Percentiles rank a stretch among this genome's conserved stretches.
phyloP scores from a whole-genome alignment of 1,140 invertebrate species.

The Pantala flavescens region DNA sequence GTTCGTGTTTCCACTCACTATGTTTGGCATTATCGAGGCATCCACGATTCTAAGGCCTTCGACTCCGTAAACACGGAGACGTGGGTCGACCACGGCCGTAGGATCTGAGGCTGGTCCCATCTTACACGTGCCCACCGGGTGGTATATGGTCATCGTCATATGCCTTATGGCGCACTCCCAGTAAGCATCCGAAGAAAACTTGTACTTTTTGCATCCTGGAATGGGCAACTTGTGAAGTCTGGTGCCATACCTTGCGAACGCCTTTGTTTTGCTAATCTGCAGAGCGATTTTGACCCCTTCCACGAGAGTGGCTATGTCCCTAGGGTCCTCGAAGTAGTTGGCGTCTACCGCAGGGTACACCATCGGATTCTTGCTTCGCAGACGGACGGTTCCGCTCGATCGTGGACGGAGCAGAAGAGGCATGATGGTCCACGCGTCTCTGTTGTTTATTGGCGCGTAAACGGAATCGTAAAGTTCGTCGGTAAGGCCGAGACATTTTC shows the following conservation, averaged over 20 bases:
- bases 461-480: constrained; percentile 68
- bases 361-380: constrained; percentile 69
- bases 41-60: constrained; percentile 71
- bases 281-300: constrained; percentile 60
- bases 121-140: constrained; percentile 50
- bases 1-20: constrained; percentile 67
- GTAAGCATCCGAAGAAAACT: constrained; percentile 65
- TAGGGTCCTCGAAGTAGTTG: constrained; percentile 70
- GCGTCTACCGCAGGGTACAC: constrained; percentile 77
- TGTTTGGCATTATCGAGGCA: constrained; percentile 81
- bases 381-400: constrained; percentile 62
- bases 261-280: constrained; percentile 56
- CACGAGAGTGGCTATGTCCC: constrained; percentile 63
- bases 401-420: constrained; percentile 67
- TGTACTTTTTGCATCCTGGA: constrained; percentile 63
- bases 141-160: constrained; percentile 75
- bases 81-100: constrained; percentile 69
- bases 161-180: constrained; percentile 76
- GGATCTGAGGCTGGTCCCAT: constrained; percentile 70
- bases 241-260: constrained; percentile 70
- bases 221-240: constrained; percentile 59
- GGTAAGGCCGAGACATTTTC: constrained; percentile 70
- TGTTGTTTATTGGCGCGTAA: constrained; percentile 60
- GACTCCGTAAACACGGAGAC: constrained; percentile 65
- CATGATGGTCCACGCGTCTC: constrained; percentile 73